A percentile compares a stretch with the other conserved stretches of the same genome.
These are phyloP conservation scores for Aratinga solstitialis DNA, from an alignment of 2,797 vertebrate genomes.

Conservation along the genomic window DNA sequence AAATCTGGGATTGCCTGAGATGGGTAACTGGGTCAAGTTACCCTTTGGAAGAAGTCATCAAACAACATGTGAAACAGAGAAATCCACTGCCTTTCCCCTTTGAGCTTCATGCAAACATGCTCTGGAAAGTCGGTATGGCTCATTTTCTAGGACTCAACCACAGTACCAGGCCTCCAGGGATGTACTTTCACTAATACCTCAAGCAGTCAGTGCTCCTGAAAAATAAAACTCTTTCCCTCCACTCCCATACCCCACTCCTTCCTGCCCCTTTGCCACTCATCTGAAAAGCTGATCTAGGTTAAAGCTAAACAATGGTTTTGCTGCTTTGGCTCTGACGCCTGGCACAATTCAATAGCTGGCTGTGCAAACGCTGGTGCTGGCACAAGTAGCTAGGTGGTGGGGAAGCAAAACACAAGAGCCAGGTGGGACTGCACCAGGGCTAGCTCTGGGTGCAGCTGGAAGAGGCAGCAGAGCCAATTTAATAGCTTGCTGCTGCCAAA, in stretches of 20 bases:
- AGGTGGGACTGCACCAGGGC: not conserved
- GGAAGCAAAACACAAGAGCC: not conserved
- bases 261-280: not conserved
- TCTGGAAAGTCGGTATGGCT: not conserved
- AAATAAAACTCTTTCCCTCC: not conserved
- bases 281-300: not conserved
- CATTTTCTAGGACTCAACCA: slow-evolving; percentile 41
- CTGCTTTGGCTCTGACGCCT: not conserved
- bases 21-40: slow-evolving; percentile 21
- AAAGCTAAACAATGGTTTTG: not conserved
- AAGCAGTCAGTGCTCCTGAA: not conserved
- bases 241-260: not conserved
- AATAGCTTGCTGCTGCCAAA: slow-evolving; percentile 16
- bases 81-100: not conserved
- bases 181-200: slow-evolving; percentile 10
- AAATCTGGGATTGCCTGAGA: slow-evolving; percentile 5
- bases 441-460: not conserved
- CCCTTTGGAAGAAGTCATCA: not conserved
- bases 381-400: not conserved
- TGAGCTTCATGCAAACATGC: slow-evolving; percentile 19
- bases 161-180: slow-evolving; percentile 27
- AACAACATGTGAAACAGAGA: slow-evolving; percentile 17
- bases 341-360: not conserved
- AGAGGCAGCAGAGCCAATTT: not conserved
- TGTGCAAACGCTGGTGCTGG: not conserved